These are phyloP conservation scores for Onychostoma macrolepis DNA, from an alignment of 2,113 vertebrate species.

Conservation along the genomic window DNA sequence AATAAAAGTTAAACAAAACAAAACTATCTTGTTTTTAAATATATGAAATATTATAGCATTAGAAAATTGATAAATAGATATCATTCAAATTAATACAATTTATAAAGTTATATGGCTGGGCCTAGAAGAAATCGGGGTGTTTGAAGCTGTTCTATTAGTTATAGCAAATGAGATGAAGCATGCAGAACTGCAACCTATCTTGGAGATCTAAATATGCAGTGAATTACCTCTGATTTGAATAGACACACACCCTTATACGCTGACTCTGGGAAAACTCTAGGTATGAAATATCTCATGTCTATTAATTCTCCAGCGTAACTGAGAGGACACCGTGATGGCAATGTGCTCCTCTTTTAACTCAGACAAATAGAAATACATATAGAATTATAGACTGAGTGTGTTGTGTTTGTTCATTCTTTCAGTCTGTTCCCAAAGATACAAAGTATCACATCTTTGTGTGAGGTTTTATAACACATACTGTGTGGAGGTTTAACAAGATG, in stretches of 20 bases:
- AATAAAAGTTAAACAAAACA: not conserved
- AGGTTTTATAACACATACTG: conserved; percentile 17
- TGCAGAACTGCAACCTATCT: conserved; percentile 26
- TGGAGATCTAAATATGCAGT: conserved; percentile 1
- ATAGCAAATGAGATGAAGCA: conserved; percentile 19
- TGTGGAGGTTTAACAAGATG: conserved; percentile 32
- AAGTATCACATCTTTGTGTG: not conserved
- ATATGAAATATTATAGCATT: not conserved
- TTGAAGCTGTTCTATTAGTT: conserved; percentile 1
- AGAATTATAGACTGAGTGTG: not conserved
- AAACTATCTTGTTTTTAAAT: not conserved
- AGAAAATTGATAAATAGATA: no score
- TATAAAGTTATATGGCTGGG: not conserved
- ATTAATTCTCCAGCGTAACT: not conserved
- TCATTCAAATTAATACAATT: not conserved
- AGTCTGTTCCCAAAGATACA: no score
- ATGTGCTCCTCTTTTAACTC: not conserved
- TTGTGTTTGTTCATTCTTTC: not conserved
- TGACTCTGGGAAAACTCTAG: not conserved
- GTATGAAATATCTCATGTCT: not conserved
- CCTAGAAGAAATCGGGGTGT: not conserved
- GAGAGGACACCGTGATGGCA: not conserved
- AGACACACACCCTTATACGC: not conserved
- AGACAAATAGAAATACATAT: not conserved
- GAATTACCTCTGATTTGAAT: conserved; percentile 3